Evolutionary conservation across 23 tunicate genomes (phyloP), one percentile per base, ranked within the genome.

Genomic region (Pegea sp.): DNA sequence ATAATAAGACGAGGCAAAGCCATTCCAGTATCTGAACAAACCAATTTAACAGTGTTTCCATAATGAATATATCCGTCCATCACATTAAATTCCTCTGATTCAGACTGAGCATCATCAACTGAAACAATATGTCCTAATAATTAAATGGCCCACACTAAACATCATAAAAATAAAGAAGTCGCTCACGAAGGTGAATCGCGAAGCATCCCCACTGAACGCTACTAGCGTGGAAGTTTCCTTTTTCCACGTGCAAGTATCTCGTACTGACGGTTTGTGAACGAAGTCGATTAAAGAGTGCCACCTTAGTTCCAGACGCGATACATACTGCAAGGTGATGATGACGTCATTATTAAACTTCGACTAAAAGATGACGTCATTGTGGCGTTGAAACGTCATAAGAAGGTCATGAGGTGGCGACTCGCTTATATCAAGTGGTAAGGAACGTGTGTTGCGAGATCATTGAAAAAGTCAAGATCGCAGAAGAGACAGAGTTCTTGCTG

Each of bases 131-230:
- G 46, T 38, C 46, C 46, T 8, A 8, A 8, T 38, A 8, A 16
- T 38, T 8, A 38, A 38, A 38, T 16, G 16, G 16, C 16, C 46
- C 16, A 8, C 46, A 38, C 13, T 38, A 38, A 38, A 8, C 11
- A 8, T 8, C 46, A 16, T 16, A 38, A 38, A 38, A n/a, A n/a
- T 24, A 6, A 50, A n/a, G n/a, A 5, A 27, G 1, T 32, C 22
- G 59, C 90, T 63, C 52, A 77, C 90, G 69, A 33, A 81, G 42
- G 46, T 81, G 93, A 60, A 81, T 81, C 23, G 80, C 75, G 33
- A 81, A 86, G 49, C 86, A 86, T 5, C 96, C 96, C 96, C 96
- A 86, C 63, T 86, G 86, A 13, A 74, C 60, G 1, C 86, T 74
- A 48, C 77, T 68, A 23, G 96, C 96, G 48, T 74, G 96, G 48